Evolutionary conservation across 2,888 invertebrate species (phyloP), one percentile per base, ranked within the genome.

Genomic region (Drosophila austrosaltans): DNA sequence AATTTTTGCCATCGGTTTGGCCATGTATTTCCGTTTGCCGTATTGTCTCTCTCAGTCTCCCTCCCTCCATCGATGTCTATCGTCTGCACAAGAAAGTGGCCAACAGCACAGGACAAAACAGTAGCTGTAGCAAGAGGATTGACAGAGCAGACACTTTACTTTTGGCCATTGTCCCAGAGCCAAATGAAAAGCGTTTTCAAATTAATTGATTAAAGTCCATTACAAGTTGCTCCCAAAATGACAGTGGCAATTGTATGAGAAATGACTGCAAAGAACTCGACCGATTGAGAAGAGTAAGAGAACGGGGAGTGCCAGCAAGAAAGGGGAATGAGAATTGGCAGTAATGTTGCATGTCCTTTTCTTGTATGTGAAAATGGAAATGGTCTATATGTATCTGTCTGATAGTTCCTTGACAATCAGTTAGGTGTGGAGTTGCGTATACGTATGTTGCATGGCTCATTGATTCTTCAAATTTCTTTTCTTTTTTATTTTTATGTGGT

Each of bases 201-300:
- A 87, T 87, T 87, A 87, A 87, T 87, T 87, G 86, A 87, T 87
- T 88, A 88, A 87, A 87, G 86, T 88, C 88, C 86, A 87, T 87
- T 87, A 87, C 87, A 87, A 88, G 88, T 79, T 81, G 84, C 69
- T 74, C 48, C 48, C 85, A 66, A 59, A 67, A 86, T 84, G 86
- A 81, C 86, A 86, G 82, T 86, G 88, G 76, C 88, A 86, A 86
- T 88, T 88, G 86, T 81, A 81, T 83, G 83, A 86, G 86, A 86
- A 86, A 88, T 78, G 77, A 79, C 74, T 81, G 81, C 69, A 77
- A 80, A 65, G 77, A 65, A 72, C 77, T 60, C 62, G 32, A 4
- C 20, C 53, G 63, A 58, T 63, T 57, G 39, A 2, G 7, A 53
- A 66, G 61, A 67, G 57, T 16, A 16, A 16, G 16, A 16, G 16